Conservation (phyloP, 2,888 invertebrate genomes). For the Chymomyza fuscimana region DNA sequence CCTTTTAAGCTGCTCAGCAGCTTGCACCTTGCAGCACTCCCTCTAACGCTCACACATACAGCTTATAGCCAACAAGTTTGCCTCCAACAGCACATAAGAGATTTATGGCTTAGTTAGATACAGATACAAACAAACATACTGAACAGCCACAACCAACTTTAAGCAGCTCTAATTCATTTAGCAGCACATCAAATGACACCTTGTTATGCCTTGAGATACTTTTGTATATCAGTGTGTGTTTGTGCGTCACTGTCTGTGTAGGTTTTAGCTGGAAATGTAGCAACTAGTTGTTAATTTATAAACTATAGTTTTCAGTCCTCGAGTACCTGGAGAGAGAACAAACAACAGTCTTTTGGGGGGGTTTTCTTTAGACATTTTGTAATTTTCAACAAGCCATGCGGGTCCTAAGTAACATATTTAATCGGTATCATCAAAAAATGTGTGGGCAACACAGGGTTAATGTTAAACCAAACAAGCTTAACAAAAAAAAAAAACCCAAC, state of each 20-base stretch:
- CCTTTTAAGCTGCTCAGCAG: not conserved
- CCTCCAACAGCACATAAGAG: not conserved
- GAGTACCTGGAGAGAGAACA: not conserved
- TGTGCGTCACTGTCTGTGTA: conserved; percentile 21
- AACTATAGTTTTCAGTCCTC: not conserved
- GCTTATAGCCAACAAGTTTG: not conserved
- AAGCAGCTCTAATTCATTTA: conserved; percentile 23
- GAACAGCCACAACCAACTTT: not conserved
- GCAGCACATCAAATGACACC: conserved; percentile 55
- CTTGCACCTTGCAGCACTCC: not conserved
- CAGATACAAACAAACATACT: not conserved
- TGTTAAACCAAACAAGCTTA: not conserved
- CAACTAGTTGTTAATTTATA: conserved; percentile 64
- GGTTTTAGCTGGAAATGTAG: conserved; percentile 62
- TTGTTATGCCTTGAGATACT: conserved; percentile 56
- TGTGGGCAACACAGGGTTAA: not conserved
- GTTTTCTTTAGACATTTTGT: not conserved
- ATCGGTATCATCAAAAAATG: not conserved
- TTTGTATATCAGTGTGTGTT: conserved; percentile 22
- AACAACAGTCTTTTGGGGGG: not conserved
- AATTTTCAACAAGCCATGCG: conserved; percentile 47
- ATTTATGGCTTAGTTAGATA: conserved; percentile 38
- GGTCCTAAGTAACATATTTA: conserved; percentile 25
- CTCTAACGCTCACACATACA: not conserved
- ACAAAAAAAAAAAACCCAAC: not conserved